Percentiles rank a stretch among this genome's conserved stretches.
These are phyloP conservation scores for Procambarus virginalis DNA, from an alignment of 1,140 invertebrate genomes.

Conservation along the genomic window DNA sequence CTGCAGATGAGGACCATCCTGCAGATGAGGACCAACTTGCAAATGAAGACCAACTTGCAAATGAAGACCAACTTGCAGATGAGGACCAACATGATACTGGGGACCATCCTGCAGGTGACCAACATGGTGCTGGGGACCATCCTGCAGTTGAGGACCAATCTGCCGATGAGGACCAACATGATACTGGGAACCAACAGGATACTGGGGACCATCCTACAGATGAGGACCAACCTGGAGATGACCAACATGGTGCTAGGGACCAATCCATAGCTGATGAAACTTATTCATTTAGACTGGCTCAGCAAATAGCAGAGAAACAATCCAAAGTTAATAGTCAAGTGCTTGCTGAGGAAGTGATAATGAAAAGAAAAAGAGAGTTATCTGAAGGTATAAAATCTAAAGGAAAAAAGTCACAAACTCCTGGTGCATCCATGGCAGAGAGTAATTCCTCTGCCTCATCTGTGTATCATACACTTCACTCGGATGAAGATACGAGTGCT, in stretches of 20 bases:
- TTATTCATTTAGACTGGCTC: neutral
- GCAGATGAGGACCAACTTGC: neutral
- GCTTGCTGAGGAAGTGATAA: neutral
- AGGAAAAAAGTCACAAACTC: neutral
- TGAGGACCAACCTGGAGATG: neutral
- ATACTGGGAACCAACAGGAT: neutral
- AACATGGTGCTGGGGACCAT: neutral
- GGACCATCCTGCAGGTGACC: neutral
- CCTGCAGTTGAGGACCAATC: neutral
- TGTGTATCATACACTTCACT: slow-evolving; percentile 26
- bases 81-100: slow-evolving; percentile 2
- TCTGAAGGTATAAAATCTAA: neutral
- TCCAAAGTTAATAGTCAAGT: neutral
- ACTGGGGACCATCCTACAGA: neutral
- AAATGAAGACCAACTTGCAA: neutral
- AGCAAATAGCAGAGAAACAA: neutral
- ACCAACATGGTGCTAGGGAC: neutral
- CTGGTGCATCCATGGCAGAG: neutral
- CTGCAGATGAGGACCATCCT: too few species aligned
- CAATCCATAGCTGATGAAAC: neutral
- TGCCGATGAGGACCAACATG: neutral
- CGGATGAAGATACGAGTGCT: slow-evolving; percentile 19
- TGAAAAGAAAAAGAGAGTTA: neutral
- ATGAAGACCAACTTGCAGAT: neutral
- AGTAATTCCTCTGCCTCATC: slow-evolving; percentile 34